phyloP scores from a whole-genome alignment of 2,888 invertebrate species.

The Aplocera efformata region DNA sequence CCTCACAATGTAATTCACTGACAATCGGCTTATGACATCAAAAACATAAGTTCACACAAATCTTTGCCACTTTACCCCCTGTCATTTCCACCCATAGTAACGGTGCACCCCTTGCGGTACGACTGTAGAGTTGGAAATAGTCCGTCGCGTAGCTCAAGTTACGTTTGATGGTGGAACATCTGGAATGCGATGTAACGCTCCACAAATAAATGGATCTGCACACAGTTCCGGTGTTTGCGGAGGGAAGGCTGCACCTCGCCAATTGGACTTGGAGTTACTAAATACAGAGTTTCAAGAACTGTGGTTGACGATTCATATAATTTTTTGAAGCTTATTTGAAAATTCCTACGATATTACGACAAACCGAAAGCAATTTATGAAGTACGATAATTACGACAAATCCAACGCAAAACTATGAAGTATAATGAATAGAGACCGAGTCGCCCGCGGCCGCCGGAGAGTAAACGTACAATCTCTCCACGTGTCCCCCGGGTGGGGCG shows the following conservation, averaged over 20 bases:
- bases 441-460: too few species aligned
- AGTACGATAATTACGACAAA: too few species aligned
- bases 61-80: constrained; percentile 27
- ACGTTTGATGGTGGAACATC: constrained; percentile 39
- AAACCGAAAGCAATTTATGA: too few species aligned
- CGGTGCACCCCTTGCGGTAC: not conserved
- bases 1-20: constrained; percentile 33
- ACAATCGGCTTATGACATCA: constrained; percentile 62
- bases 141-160: not conserved
- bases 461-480: too few species aligned
- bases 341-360: too few species aligned
- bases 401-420: too few species aligned
- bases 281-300: not conserved
- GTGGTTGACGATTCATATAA: not conserved
- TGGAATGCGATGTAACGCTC: constrained; percentile 61
- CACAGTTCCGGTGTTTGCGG: constrained; percentile 24
- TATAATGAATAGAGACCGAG: too few species aligned
- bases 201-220: constrained; percentile 50
- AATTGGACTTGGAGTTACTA: too few species aligned
- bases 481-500: too few species aligned
- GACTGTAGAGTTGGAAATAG: not conserved
- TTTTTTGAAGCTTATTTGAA: too few species aligned
- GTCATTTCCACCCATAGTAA: not conserved
- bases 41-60: constrained; percentile 51
- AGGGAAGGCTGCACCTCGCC: not conserved